Evolutionary conservation across 2,888 invertebrate genomes (phyloP).

Genomic region (Euclidia mi): DNA sequence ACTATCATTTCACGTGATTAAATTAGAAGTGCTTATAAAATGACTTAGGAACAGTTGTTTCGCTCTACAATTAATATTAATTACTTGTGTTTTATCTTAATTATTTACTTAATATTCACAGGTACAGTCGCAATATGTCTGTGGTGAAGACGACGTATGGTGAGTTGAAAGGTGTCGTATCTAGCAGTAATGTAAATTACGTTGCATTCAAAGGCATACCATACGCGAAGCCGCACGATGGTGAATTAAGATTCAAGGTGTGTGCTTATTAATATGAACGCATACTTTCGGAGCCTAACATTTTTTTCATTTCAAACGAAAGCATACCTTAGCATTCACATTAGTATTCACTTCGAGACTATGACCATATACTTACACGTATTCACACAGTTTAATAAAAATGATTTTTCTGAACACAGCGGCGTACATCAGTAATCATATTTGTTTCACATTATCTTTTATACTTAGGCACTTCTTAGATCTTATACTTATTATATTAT

Average conservation of each 20-base stretch:
- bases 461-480: too few species aligned
- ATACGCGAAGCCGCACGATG: conserved; percentile 90
- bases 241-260: conserved; percentile 90
- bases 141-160: conserved; percentile 75
- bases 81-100: too few species aligned
- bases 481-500: conserved; percentile 15
- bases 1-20: conserved; percentile 26
- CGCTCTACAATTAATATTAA: not conserved
- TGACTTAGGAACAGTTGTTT: conserved; percentile 18
- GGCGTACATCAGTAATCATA: conserved; percentile 6
- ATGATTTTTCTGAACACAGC: conserved; percentile 23
- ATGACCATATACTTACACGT: conserved; percentile 16
- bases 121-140: conserved; percentile 63
- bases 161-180: conserved; percentile 71
- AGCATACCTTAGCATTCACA: conserved; percentile 55
- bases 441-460: conserved; percentile 4
- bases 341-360: conserved; percentile 59
- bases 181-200: conserved; percentile 68
- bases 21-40: too few species aligned
- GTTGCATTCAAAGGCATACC: conserved; percentile 89
- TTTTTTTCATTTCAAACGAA: conserved; percentile 60
- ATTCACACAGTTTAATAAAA: conserved; percentile 22
- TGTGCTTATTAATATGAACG: conserved; percentile 61
- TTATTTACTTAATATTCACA: too few species aligned
- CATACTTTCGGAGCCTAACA: conserved; percentile 45